Conservation (phyloP, 2,888 invertebrate species). For the Dimorphilus gyrociliatus region DNA sequence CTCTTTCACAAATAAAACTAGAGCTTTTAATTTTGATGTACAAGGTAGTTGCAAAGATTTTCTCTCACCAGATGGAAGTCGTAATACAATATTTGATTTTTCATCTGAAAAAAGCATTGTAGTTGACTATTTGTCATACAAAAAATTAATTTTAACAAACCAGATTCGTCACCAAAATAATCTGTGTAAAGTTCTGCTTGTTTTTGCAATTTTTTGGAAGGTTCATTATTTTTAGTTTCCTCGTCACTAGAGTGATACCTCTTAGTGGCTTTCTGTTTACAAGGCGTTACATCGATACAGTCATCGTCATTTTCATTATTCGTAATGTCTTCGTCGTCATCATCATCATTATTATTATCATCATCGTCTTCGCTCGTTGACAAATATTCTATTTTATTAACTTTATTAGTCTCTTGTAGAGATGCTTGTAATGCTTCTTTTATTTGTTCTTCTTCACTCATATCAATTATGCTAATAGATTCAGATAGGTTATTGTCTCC, state of each 20-base stretch:
- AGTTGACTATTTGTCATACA: constrained; percentile 3
- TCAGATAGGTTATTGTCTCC: too few species aligned
- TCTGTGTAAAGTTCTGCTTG: background rate
- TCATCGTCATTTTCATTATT: constrained; percentile 1
- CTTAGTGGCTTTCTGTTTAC: constrained; percentile 2
- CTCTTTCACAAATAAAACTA: constrained; percentile 29
- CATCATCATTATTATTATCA: background rate
- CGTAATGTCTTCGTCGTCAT: background rate
- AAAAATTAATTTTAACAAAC: background rate
- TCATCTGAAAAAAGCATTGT: constrained; percentile 21
- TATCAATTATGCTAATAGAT: constrained; percentile 30
- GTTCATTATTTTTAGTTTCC: background rate
- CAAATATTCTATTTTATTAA: too few species aligned
- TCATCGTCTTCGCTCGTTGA: background rate
- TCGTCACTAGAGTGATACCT: background rate
- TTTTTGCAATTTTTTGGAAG: too few species aligned
- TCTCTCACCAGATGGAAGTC: constrained; percentile 38
- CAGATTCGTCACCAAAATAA: background rate
- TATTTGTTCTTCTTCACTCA: constrained; percentile 39
- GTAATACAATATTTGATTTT: constrained; percentile 30
- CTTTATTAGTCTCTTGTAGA: constrained; percentile 17
- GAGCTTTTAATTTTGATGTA: constrained; percentile 35
- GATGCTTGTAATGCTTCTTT: constrained; percentile 41
- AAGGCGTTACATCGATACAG: background rate
- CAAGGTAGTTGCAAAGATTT: constrained; percentile 34